These are phyloP conservation scores for Xenus cinereus DNA, from an alignment of 2,113 vertebrate genomes.

Conservation along the genomic window DNA sequence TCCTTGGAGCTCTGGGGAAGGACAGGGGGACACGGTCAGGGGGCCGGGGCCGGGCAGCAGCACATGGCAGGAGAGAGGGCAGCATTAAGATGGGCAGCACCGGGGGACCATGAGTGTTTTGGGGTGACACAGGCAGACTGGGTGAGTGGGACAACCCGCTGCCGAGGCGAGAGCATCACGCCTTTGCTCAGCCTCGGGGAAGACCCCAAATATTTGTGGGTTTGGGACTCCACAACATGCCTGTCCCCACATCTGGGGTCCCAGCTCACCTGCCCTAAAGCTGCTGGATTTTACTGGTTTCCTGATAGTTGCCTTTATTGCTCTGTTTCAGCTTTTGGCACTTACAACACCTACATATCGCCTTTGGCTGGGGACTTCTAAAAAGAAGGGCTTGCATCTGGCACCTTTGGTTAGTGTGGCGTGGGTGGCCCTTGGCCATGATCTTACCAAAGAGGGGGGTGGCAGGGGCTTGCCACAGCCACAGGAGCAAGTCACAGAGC, in stretches of 20 bases:
- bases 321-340: background rate
- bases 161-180: accelerated
- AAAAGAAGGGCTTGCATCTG: background rate
- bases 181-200: accelerated
- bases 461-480: background rate
- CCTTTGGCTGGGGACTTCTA: accelerated
- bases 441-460: no score
- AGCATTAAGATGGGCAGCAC: background rate
- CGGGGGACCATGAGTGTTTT: background rate
- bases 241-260: accelerated
- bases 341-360: accelerated
- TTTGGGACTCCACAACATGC: background rate
- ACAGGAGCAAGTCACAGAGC: background rate
- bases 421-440: accelerated
- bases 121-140: accelerated
- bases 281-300: background rate
- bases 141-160: accelerated
- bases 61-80: background rate
- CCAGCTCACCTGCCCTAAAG: background rate
- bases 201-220: background rate
- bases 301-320: no score
- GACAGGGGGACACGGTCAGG: background rate
- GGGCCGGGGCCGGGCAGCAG: accelerated
- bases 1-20: conserved; percentile 74
- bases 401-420: background rate